Evolutionary conservation across 2,888 invertebrate species (phyloP).

Genomic region (Clepsis dumicolana): DNA sequence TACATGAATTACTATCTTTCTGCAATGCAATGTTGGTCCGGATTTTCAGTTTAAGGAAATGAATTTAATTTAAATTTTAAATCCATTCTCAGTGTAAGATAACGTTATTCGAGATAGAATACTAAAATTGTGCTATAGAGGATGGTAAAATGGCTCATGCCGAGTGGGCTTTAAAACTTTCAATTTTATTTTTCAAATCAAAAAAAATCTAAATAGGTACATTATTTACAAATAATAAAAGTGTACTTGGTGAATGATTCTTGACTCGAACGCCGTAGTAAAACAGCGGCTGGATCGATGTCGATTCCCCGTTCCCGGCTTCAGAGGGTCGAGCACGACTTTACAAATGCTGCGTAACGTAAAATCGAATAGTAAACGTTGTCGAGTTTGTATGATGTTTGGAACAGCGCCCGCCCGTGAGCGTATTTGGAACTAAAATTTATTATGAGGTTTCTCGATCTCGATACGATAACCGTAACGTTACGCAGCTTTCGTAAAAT

Average conservation of each 20-base stretch:
- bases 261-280: not conserved
- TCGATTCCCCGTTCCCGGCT: no score
- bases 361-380: no score
- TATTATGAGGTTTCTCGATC: no score
- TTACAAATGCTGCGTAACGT: no score
- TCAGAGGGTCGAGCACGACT: no score
- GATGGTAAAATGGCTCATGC: not conserved
- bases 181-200: not conserved
- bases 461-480: no score
- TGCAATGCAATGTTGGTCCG: slow-evolving; percentile 16
- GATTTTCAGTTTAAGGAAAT: slow-evolving; percentile 42
- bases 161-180: not conserved
- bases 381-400: no score
- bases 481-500: no score
- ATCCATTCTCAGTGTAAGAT: slow-evolving; percentile 20
- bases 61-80: slow-evolving; percentile 37
- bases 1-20: slow-evolving; percentile 29
- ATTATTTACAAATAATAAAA: not conserved
- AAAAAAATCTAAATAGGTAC: not conserved
- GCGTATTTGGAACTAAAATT: no score
- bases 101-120: slow-evolving; percentile 21
- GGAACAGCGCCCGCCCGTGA: no score
- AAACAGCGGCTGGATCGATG: not conserved
- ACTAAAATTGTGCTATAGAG: not conserved
- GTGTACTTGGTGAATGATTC: not conserved